These are phyloP conservation scores for Acrocera orbiculus DNA, from an alignment of 2,888 invertebrate species.

Conservation along the genomic window DNA sequence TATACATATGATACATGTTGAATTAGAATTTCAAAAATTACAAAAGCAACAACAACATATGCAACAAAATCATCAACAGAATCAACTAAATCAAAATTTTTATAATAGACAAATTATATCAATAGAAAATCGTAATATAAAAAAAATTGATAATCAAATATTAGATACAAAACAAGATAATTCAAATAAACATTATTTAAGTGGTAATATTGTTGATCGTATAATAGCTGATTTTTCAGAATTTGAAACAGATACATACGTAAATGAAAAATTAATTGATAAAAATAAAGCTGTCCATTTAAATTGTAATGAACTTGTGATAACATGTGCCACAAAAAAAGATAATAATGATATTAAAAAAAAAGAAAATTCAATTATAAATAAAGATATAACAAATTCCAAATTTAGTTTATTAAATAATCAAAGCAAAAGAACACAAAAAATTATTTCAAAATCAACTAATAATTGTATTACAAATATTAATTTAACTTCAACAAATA, in stretches of 20 bases:
- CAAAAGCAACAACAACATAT: conserved; percentile 3
- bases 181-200: no score
- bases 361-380: no score
- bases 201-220: conserved; percentile 41
- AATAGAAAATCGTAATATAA: no score
- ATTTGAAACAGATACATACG: conserved; percentile 34
- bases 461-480: conserved; percentile 27
- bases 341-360: conserved; percentile 9
- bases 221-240: conserved; percentile 46
- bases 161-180: no score
- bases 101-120: no score
- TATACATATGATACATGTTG: conserved; percentile 57
- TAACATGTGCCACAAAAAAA: conserved; percentile 28
- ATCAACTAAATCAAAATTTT: conserved; percentile 3
- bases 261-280: conserved; percentile 28
- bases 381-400: no score
- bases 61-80: conserved; percentile 9
- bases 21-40: conserved; percentile 34
- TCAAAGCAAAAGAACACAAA: conserved; percentile 24
- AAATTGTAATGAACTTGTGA: conserved; percentile 35
- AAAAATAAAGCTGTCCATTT: no score
- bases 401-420: conserved; percentile 18
- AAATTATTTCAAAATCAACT: conserved; percentile 28
- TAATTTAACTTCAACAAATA: no score
- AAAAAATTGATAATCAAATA: no score